These are phyloP conservation scores for Hyles vespertilio DNA, from an alignment of 1,140 invertebrate genomes.

Conservation along the genomic window DNA sequence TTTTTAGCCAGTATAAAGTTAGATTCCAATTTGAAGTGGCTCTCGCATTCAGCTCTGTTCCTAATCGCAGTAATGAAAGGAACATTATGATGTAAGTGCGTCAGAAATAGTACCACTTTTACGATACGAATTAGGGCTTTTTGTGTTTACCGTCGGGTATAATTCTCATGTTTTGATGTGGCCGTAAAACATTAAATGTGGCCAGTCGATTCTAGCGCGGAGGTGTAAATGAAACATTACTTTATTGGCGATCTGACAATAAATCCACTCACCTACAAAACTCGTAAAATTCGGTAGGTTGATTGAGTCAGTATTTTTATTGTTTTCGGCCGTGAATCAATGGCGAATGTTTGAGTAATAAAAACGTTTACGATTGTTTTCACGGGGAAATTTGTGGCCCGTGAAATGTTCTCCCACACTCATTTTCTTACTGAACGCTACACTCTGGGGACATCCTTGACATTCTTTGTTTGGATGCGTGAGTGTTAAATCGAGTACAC, in stretches of 20 bases:
- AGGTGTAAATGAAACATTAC: constrained; percentile 65
- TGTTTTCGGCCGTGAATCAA: constrained; percentile 69
- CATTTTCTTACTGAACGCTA: constrained; percentile 55
- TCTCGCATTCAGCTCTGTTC: not conserved
- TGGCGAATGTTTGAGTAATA: constrained; percentile 72
- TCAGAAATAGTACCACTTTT: constrained; percentile 3
- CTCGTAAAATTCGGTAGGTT: constrained; percentile 66
- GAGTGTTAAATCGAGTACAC: constrained; percentile 35
- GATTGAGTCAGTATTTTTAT: constrained; percentile 75
- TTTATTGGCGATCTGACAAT: constrained; percentile 55
- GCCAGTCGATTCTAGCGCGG: constrained; percentile 24
- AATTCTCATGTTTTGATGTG: constrained; percentile 20
- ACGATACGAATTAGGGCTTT: constrained; percentile 1
- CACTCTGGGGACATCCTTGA: constrained; percentile 45
- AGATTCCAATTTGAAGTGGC: too few species aligned
- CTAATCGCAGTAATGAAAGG: constrained; percentile 1
- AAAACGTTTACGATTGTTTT: constrained; percentile 70
- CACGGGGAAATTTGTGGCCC: constrained; percentile 69
- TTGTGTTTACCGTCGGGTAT: constrained; percentile 9
- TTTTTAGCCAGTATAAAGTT: too few species aligned
- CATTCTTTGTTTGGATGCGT: constrained; percentile 38
- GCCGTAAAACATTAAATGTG: constrained; percentile 33
- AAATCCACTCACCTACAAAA: constrained; percentile 64
- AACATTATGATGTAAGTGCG: not conserved
- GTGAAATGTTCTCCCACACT: constrained; percentile 61